A percentile compares a stretch with the other conserved stretches of the same genome.
phyloP scores from a whole-genome alignment of 2,797 vertebrate genomes.

The Adelosebastes latens region DNA sequence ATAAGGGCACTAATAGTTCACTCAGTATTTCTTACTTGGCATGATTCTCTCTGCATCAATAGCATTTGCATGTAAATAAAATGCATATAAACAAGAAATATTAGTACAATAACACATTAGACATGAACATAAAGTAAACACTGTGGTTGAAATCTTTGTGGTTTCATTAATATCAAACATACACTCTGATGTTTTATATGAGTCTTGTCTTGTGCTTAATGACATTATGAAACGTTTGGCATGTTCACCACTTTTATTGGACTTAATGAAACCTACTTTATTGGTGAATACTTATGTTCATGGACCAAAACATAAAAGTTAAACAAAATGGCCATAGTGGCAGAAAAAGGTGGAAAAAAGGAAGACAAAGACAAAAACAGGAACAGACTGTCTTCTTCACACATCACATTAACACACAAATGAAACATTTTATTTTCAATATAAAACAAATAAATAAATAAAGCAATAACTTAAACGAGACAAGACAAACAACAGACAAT shows the following conservation, averaged over 20 bases:
- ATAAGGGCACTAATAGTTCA: not conserved
- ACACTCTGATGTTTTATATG: not conserved
- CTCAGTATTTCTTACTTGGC: not conserved
- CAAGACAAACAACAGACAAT: constrained; percentile 44
- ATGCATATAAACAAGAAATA: not conserved
- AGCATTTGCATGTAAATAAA: not conserved
- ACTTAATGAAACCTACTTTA: constrained; percentile 10
- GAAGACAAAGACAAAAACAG: not conserved
- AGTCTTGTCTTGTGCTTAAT: not conserved
- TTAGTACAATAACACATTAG: not conserved
- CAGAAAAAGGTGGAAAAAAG: not conserved
- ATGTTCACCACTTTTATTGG: not conserved
- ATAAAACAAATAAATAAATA: constrained; percentile 48
- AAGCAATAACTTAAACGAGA: constrained; percentile 43
- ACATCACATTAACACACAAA: constrained; percentile 13
- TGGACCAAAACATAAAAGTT: not conserved
- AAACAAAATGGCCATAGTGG: not conserved
- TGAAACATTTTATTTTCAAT: constrained; percentile 24
- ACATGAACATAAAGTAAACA: not conserved
- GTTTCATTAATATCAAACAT: not conserved
- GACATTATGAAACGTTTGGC: not conserved
- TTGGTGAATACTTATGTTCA: not conserved
- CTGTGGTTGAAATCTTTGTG: not conserved
- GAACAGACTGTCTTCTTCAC: not conserved
- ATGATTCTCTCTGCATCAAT: not conserved